Evolutionary conservation across 1,140 invertebrate genomes (phyloP).

Genomic region (Drosophila subpulchrella): DNA sequence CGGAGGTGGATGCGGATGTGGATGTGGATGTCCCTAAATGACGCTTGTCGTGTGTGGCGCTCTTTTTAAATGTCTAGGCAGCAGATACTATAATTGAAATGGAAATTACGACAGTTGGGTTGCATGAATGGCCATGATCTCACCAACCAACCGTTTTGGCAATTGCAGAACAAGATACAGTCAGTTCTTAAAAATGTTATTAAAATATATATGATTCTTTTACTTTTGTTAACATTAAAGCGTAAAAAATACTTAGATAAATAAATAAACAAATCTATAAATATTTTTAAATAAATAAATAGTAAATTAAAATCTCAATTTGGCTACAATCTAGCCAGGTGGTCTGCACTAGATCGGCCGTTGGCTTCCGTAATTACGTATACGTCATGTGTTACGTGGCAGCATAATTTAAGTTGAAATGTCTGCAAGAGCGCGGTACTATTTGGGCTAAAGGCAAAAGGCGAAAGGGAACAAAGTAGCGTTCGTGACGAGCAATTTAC

Average conservation of each 20-base stretch:
- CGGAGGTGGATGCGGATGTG: not conserved
- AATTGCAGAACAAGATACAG: not conserved
- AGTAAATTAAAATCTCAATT: not conserved
- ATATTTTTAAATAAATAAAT: not conserved
- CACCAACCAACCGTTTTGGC: not conserved
- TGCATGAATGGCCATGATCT: conserved; percentile 8
- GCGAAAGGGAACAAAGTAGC: conserved; percentile 41
- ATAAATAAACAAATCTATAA: no score
- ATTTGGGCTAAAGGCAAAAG: conserved; percentile 14
- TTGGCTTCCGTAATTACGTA: conserved; percentile 53
- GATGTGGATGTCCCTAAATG: conserved; percentile 9
- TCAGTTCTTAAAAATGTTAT: no score
- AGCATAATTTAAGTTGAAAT: conserved; percentile 63
- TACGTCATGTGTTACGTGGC: conserved; percentile 59
- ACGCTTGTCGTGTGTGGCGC: conserved; percentile 6
- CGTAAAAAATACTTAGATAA: no score
- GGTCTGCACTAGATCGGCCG: not conserved
- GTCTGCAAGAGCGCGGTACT: conserved; percentile 38
- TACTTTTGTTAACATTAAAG: no score
- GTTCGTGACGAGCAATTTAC: conserved; percentile 66
- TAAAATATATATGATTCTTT: no score
- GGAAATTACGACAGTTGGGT: conserved; percentile 49
- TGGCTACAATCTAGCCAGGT: not conserved
- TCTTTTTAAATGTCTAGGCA: conserved; percentile 51
- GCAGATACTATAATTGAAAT: conserved; percentile 73